Evolutionary conservation across 2,888 invertebrate genomes (phyloP), one percentile per base, ranked within the genome.

Genomic region (Caenorhabditis sp.): DNA sequence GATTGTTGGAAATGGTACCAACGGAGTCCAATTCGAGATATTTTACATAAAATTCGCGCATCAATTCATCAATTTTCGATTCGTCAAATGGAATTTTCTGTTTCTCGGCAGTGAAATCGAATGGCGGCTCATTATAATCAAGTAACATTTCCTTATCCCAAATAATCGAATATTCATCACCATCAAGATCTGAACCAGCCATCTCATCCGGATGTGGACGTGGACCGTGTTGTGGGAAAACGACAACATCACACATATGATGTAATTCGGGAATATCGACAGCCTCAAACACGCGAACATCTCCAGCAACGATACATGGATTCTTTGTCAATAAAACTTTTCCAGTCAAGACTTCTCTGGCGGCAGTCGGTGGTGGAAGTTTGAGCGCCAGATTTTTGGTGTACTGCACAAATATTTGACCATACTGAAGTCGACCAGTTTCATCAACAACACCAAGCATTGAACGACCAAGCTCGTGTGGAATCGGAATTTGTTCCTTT

Each of bases 121-220:
- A 82, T 0, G 87, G 78, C 20, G 59, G 89, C 61, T 85, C 84
- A 62, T 84, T 87, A 25, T 62, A 63, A 8, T 85, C 84, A 53
- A 88, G 85, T 43, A 87, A 83, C 27, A 89, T 70, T 12, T 83
- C 73, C 38, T 81, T 67, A 67, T 88, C 84, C 89, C 89, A 89
- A 23, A 87, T 82, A 8, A 89, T 87, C 59, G 87, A 85, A 78
- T 87, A 89, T 72, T 88, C 88, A 72, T 89, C 89, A 0, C 89
- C 89, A 70, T 89, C 89, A 67, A 89, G 74, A 77, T 89, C 89
- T 4, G 88, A 88, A 1, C 89, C 89, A 10, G 88, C 88, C 87
- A 89, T 89, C 80, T 89, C 88, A 75, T 89, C 87, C 1, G 89
- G 85, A 75, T 89, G 89, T 1, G 89, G 88, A 52, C 89, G 77